These are phyloP conservation scores for Andrena minutula DNA, from an alignment of 2,888 invertebrate genomes.

Conservation along the genomic window DNA sequence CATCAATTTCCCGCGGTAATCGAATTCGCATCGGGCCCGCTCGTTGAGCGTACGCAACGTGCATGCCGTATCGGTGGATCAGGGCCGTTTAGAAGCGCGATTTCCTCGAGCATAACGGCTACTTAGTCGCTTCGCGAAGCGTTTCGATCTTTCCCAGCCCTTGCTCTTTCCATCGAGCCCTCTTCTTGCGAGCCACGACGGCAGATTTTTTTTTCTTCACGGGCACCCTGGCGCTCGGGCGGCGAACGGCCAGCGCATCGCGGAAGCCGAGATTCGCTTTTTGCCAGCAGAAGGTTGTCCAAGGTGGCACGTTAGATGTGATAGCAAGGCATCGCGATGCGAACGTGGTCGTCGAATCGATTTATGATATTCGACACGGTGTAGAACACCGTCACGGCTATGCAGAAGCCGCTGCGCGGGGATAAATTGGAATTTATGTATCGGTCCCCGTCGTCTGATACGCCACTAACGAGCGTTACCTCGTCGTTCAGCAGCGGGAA, in stretches of 20 bases:
- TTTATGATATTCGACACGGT: slow-evolving; percentile 56
- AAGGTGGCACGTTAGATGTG: slow-evolving; percentile 23
- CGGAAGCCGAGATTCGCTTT: slow-evolving; percentile 32
- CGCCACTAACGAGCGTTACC: slow-evolving; percentile 47
- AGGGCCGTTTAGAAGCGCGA: slow-evolving; percentile 33
- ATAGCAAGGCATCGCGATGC: slow-evolving; percentile 40
- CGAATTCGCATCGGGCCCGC: slow-evolving; percentile 42
- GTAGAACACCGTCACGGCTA: slow-evolving; percentile 25
- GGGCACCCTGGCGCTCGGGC: not conserved
- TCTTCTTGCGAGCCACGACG: not conserved
- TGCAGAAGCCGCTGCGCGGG: slow-evolving; percentile 2
- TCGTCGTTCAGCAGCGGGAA: slow-evolving; percentile 25
- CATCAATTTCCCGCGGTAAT: slow-evolving; percentile 42
- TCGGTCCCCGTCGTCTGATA: slow-evolving; percentile 49
- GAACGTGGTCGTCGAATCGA: slow-evolving; percentile 52
- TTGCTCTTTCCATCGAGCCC: not conserved
- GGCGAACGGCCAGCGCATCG: slow-evolving; percentile 14
- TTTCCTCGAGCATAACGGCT: slow-evolving; percentile 46
- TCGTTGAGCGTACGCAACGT: slow-evolving; percentile 14
- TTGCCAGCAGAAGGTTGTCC: slow-evolving; percentile 21
- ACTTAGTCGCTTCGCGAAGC: slow-evolving; percentile 22
- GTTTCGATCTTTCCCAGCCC: slow-evolving; percentile 35
- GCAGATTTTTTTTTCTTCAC: not conserved
- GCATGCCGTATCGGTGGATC: slow-evolving; percentile 26
- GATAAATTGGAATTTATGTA: slow-evolving; percentile 58